Conservation (phyloP, 2,113 vertebrate species). For the Bungarus multicinctus region DNA sequence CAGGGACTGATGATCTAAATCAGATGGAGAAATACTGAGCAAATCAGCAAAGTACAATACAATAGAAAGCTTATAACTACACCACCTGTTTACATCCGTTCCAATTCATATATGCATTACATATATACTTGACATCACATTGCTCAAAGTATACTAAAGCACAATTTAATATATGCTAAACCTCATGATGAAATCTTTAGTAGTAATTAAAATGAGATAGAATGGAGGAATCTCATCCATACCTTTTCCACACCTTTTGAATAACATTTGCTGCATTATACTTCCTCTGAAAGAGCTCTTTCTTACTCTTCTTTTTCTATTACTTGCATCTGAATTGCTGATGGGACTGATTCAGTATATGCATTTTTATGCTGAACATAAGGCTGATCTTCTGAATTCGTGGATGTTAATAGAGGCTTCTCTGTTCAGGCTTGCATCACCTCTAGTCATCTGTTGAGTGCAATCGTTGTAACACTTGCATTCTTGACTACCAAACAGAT, state of each 20-base stretch:
- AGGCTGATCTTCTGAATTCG: conserved; percentile 24
- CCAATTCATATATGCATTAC: not conserved
- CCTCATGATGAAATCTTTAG: not conserved
- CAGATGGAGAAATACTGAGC: not conserved
- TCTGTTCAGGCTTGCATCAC: conserved; percentile 36
- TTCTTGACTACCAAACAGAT: conserved; percentile 22
- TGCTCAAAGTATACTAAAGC: not conserved
- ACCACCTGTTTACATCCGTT: not conserved
- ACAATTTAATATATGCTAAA: not conserved
- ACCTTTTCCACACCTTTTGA: conserved; percentile 83
- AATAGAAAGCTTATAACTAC: not conserved
- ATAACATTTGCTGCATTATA: conserved; percentile 77
- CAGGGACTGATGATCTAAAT: not conserved
- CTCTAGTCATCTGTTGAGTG: conserved; percentile 37
- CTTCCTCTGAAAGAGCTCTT: conserved; percentile 77
- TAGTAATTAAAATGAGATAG: not conserved
- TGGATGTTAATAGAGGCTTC: not conserved
- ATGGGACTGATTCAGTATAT: conserved; percentile 71
- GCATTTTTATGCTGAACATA: conserved; percentile 49
- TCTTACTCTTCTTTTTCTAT: conserved; percentile 75
- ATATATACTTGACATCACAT: not conserved
- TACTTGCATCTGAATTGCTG: conserved; percentile 71
- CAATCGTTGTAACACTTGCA: conserved; percentile 33
- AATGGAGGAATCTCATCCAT: conserved; percentile 19
- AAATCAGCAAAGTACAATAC: not conserved